Percentiles rank a stretch among this genome's conserved stretches.
Evolutionary conservation across 35 echinoderm and acorn worm genomes (phyloP).

Genomic region (Stichopus chloronotus): DNA sequence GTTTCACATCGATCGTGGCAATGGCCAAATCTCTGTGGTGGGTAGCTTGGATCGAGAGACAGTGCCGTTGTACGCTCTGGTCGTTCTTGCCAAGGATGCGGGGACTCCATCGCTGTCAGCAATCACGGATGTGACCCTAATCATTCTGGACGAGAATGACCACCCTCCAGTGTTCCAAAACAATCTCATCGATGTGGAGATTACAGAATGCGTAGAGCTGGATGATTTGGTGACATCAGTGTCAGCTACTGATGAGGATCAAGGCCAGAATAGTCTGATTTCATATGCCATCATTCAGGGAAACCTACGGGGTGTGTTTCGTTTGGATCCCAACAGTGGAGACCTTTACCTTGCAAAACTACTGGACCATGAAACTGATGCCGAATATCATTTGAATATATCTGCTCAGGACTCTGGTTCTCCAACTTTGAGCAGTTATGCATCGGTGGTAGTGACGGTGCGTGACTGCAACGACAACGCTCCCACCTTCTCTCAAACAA

Average conservation of each 20-base stretch:
- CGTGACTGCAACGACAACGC: slow-evolving; percentile 94
- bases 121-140: slow-evolving; percentile 61
- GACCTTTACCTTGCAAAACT: slow-evolving; percentile 72
- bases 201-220: slow-evolving; percentile 82
- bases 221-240: slow-evolving; percentile 77
- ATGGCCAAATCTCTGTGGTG: slow-evolving; percentile 80
- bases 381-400: slow-evolving; percentile 77
- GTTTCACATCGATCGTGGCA: slow-evolving; percentile 73
- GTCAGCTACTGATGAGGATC: slow-evolving; percentile 80
- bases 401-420: slow-evolving; percentile 82
- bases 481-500: slow-evolving; percentile 77
- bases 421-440: slow-evolving; percentile 50
- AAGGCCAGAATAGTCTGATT: slow-evolving; percentile 78
- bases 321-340: slow-evolving; percentile 76
- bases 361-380: slow-evolving; percentile 88
- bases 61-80: slow-evolving; percentile 57
- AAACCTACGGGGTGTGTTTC: slow-evolving; percentile 71
- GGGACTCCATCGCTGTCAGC: slow-evolving; percentile 61
- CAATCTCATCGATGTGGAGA: slow-evolving; percentile 60
- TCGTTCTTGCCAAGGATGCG: slow-evolving; percentile 78
- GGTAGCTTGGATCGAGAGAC: slow-evolving; percentile 77
- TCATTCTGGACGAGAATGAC: slow-evolving; percentile 96
- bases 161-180: slow-evolving; percentile 74
- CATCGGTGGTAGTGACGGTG: slow-evolving; percentile 62
- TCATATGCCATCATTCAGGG: slow-evolving; percentile 80